Evolutionary conservation across 2,113 vertebrate species (phyloP), one percentile per base, ranked within the genome.

Genomic region (Accipiter cooperii): DNA sequence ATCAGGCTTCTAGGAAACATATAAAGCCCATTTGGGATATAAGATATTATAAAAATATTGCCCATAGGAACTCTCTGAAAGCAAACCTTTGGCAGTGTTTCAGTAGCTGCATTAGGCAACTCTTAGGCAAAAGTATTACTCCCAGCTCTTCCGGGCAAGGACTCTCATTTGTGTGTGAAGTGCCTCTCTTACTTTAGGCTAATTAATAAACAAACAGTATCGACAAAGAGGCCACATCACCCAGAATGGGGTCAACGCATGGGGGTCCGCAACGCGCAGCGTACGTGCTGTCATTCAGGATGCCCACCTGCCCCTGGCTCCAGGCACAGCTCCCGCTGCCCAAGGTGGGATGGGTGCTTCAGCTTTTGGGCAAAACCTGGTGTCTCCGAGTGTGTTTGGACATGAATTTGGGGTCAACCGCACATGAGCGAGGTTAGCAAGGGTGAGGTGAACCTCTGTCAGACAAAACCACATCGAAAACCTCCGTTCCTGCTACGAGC

Each of bases 61-160:
- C 92, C 90, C 88, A 49, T 17, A 94, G 93, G 88, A 92, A 81
- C 40, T 51, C 77, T 88, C 78, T 97, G 94, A 95, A 90, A 97
- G 95, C 81, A 95, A 96, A 96, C 49, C 78, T 55, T 89, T 97
- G 97, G 97, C 97, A 97, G 78, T 7, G 82, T 90, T 95, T 97
- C 97, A 97, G 94, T 42, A 88, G 87, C 83, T 96, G 78, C 95
- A 96, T 97, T 96, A 96, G 96, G 91, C 94, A 94, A 94, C 75
- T 89, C n/a, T 40, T 25, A 87, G 90, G 84, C 84, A 77, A 90
- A 76, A 95, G 79, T 38, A 66, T 85, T 54, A 12, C 54, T 91
- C 84, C 75, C 63, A 77, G 89, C 81, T 91, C 75, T 97, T 89
- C 95, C 81, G 17, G 84, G 91, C 89, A 94, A 81, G 69, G 84